Conservation (phyloP, 2,888 invertebrate genomes). For the Nomada fucata region DNA sequence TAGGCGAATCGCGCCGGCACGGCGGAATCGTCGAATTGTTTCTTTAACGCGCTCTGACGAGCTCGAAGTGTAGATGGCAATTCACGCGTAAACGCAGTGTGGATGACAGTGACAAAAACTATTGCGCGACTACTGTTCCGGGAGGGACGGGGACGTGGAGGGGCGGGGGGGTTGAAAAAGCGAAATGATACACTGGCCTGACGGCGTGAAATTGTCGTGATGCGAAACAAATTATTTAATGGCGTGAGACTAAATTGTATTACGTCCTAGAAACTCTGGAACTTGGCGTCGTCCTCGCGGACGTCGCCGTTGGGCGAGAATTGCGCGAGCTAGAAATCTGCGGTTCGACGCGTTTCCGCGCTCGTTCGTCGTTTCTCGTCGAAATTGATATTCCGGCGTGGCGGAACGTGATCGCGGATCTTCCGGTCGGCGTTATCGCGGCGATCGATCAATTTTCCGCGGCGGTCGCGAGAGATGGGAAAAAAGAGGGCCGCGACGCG, state of each 20-base stretch:
- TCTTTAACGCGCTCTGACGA: too few relatives aligned
- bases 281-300: background rate
- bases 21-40: too few relatives aligned
- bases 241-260: conserved; percentile 13
- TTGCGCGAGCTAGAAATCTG: too few relatives aligned
- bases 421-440: too few relatives aligned
- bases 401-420: too few relatives aligned
- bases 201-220: conserved; percentile 26
- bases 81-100: background rate
- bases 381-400: too few relatives aligned
- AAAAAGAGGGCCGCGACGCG: background rate
- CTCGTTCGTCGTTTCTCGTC: too few relatives aligned
- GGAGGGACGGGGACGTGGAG: too few relatives aligned
- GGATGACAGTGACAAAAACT: background rate
- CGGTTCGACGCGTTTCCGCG: background rate
- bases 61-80: too few relatives aligned
- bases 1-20: too few relatives aligned
- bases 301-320: too few relatives aligned
- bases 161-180: background rate
- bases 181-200: conserved; percentile 4
- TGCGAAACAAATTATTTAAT: conserved; percentile 19
- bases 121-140: background rate
- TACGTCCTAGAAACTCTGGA: background rate
- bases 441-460: too few relatives aligned
- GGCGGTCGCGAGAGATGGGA: background rate